These are phyloP conservation scores for Rapana venosa DNA, from an alignment of 2,888 invertebrate species.

Conservation along the genomic window DNA sequence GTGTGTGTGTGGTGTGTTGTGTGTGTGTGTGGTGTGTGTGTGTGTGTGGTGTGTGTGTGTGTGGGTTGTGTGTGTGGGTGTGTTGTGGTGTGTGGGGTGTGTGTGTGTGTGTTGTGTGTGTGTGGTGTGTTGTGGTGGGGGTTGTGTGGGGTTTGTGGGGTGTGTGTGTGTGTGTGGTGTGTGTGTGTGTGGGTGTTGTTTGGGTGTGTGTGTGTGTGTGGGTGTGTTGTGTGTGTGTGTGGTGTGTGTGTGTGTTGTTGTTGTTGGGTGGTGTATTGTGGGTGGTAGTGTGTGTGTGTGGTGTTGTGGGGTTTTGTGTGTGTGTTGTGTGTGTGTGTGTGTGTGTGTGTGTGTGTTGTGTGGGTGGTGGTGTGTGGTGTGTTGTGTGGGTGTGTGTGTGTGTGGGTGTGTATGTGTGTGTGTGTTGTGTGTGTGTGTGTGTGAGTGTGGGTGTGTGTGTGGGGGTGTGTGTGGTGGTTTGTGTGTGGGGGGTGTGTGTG, in stretches of 20 bases:
- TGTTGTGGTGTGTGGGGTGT: neutral
- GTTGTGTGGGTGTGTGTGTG: neutral
- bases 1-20: neutral
- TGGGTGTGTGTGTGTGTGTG: slow-evolving; percentile 5
- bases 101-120: neutral
- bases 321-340: neutral
- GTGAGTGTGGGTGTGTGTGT: neutral
- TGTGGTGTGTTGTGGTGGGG: neutral
- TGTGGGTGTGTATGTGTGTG: slow-evolving; percentile 12
- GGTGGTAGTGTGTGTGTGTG: neutral
- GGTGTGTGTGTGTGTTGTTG: too few species aligned
- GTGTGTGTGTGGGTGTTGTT: slow-evolving; percentile 3
- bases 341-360: neutral
- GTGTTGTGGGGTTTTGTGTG: neutral
- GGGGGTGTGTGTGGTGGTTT: too few species aligned
- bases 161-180: neutral
- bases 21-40: neutral
- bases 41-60: neutral
- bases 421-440: slow-evolving; percentile 10
- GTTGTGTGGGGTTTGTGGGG: neutral
- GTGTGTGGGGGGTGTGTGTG: neutral
- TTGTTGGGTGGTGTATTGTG: neutral
- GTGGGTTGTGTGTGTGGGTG: too few species aligned
- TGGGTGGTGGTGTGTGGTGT: neutral
- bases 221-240: neutral